Base-by-base conservation (phyloP, 2,888 invertebrate genomes). In the Caenorhabditis sulstoni region DNA sequence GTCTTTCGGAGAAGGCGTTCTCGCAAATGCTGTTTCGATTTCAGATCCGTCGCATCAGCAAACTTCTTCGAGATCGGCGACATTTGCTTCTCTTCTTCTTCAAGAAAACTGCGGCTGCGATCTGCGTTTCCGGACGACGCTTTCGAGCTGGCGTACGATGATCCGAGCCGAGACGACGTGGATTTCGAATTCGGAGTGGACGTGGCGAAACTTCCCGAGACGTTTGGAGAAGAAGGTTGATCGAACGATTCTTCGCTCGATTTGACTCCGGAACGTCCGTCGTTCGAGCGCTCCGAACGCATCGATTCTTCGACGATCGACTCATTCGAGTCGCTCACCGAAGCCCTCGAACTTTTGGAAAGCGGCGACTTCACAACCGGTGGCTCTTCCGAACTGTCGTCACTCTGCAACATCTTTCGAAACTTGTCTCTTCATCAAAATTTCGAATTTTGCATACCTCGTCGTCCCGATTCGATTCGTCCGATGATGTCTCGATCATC, bases 1-100 rank as follows among this genome's bases (percentile, higher is more conserved):
- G 52, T 65, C 53, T 84, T 85, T 61, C 83, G 73, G 20, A 85
- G 61, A 12, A 85, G 65, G 7, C 85, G 68, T 64, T 85, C 85
- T 20, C 85, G 47, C 18, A 85, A 65, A 16, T 81, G 73, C 52
- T 85, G 85, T 35, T 81, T 81, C 8, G 83, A 80, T 12, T 50
- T 68, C 9, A 16, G 0, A 52, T 84, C 85, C 9, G n/a, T 47
- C 12, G 74, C 29, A 1, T 65, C 65, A 1, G 45, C 1, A 7
- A 84, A 65, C n/a, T 76, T 71, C 37, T 76, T 76, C 7, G 83
- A 79, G 3, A 84, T 84, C 2, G 85, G 85, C 7, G 85, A 79
- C 49, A 77, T 16, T 16, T 3, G 11, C 8, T 23, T 55, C 29
- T 7, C 53, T 18, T 29, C 20, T 14, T 11, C 35, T 4, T 71